Conservation (phyloP, 2,797 vertebrate species). For the Chelonia mydas region DNA sequence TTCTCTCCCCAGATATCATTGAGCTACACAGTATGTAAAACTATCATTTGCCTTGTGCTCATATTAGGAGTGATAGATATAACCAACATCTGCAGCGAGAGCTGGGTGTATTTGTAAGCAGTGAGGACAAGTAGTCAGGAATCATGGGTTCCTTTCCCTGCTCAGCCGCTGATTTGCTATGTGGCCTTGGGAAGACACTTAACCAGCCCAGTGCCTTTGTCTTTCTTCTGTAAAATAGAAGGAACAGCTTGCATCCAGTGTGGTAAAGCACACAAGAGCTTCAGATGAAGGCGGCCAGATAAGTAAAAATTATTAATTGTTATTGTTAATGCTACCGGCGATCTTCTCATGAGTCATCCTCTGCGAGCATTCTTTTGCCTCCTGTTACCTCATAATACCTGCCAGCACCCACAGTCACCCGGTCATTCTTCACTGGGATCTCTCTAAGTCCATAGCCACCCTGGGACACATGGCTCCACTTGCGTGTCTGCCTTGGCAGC, state of each 20-base stretch:
- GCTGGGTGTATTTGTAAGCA: background rate
- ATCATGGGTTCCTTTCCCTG: background rate
- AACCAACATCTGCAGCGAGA: background rate
- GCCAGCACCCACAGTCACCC: fast-evolving
- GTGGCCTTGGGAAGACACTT: background rate
- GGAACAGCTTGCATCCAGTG: background rate
- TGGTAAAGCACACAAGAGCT: background rate
- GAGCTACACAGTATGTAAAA: background rate
- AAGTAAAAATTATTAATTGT: fast-evolving
- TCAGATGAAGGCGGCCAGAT: background rate
- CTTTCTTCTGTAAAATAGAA: background rate
- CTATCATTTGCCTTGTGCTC: background rate
- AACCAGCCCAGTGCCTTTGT: background rate
- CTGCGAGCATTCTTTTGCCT: background rate
- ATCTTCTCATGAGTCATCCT: background rate
- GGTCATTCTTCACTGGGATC: fast-evolving
- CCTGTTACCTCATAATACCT: background rate
- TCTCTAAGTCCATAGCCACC: fast-evolving
- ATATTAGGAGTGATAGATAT: background rate
- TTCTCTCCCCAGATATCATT: background rate
- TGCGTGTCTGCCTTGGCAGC: background rate
- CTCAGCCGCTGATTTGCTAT: background rate
- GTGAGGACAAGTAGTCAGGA: background rate
- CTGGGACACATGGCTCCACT: fast-evolving
- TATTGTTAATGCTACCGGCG: background rate